Percentiles rank a stretch among this genome's conserved stretches.
Evolutionary conservation across 2,888 invertebrate species (phyloP).

Genomic region (Azorinus chamasolen): DNA sequence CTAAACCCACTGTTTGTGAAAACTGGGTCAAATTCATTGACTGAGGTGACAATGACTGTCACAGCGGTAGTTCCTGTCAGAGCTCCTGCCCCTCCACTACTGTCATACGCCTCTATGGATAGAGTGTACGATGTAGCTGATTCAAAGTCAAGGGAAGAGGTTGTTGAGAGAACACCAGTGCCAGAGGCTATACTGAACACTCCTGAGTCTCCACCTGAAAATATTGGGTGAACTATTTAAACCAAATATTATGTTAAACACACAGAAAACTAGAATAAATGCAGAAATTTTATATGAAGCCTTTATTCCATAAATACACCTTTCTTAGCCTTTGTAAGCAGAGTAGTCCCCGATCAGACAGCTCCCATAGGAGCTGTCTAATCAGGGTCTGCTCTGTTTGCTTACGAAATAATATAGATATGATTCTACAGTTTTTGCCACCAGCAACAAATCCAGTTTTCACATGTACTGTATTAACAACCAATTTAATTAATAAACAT

Average conservation of each 20-base stretch:
- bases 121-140: conserved; percentile 64
- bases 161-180: conserved; percentile 64
- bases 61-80: conserved; percentile 69
- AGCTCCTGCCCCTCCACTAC: conserved; percentile 58
- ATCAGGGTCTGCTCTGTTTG: no score
- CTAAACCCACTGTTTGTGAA: conserved; percentile 59
- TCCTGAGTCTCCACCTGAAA: conserved; percentile 51
- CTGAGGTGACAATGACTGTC: conserved; percentile 71
- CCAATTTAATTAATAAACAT: no score
- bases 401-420: no score
- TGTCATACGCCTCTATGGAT: conserved; percentile 68
- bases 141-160: conserved; percentile 71
- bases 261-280: no score
- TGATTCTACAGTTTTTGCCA: no score
- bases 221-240: not conserved
- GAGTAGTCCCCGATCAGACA: no score
- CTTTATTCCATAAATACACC: no score
- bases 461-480: no score
- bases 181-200: conserved; percentile 63
- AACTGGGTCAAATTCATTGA: conserved; percentile 77
- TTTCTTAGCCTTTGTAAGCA: no score
- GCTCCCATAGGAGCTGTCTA: no score
- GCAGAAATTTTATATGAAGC: no score
- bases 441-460: not conserved
- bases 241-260: no score